Evolutionary conservation across 2,797 vertebrate genomes (phyloP).

Genomic region (Delichon dasypus): DNA sequence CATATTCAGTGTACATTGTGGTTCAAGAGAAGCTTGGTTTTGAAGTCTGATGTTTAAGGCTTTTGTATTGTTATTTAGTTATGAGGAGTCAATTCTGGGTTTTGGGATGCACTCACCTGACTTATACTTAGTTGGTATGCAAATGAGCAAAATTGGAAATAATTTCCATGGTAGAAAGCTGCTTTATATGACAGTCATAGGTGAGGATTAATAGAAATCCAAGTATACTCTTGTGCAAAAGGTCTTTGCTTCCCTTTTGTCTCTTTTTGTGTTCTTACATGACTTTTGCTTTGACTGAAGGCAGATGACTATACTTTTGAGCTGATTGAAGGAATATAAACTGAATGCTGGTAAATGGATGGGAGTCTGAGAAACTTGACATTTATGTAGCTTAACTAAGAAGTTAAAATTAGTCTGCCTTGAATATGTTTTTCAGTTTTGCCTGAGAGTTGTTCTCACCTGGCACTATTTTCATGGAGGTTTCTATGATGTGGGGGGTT

Average conservation of each 20-base stretch:
- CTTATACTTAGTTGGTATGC: neutral
- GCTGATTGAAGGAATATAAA: neutral
- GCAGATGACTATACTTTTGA: neutral
- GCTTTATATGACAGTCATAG: neutral
- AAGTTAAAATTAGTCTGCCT: conserved; percentile 12
- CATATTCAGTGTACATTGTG: neutral
- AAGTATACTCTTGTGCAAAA: neutral
- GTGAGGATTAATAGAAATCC: neutral
- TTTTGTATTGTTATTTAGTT: neutral
- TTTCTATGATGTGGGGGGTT: neutral
- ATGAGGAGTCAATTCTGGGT: neutral
- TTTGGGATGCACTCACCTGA: neutral
- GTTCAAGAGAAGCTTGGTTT: neutral
- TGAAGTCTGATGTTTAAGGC: neutral
- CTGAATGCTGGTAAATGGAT: neutral
- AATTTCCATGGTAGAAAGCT: neutral
- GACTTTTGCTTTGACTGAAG: neutral
- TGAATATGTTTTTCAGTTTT: neutral
- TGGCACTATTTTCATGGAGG: neutral
- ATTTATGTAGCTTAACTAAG: neutral
- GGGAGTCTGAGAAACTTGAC: neutral
- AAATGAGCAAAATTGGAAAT: neutral
- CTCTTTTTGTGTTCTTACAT: neutral
- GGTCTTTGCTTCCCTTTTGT: neutral
- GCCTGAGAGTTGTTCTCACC: neutral